Evolutionary conservation across 2,797 vertebrate species (phyloP), one percentile per base, ranked within the genome.

Genomic region (Poecilia velifera): DNA sequence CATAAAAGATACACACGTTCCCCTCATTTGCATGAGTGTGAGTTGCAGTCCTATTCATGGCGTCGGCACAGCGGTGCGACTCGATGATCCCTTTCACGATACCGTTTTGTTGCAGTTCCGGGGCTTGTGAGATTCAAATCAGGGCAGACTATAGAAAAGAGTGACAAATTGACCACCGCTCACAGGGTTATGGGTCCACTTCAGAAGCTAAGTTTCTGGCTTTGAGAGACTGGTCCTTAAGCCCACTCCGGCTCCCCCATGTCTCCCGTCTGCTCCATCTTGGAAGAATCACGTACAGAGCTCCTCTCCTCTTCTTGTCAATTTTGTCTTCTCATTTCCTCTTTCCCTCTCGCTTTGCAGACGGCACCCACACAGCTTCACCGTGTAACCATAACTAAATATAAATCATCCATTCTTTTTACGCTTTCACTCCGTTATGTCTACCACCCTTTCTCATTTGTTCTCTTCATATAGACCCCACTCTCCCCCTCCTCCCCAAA

Each of bases 391-490:
- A 84, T 82, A 84, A 88, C 89, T 89, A 85, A 87, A 89, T 90
- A 89, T 93, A 88, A 94, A 93, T 92, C 90, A 90, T 86, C 83
- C 84, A 70, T 83, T 89, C 81, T 90, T 88, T 41, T 93, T 76
- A 86, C 86, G 89, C 84, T 89, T 83, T 90, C 90, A 90, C 77
- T 89, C 80, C 75, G 39, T 87, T 84, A 72, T 81, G 71, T 75
- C 62, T 41, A 76, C 85, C 84, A 86, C 74, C 77, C 74, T 59
- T 57, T 64, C 59, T 70, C 87, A 86, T 90, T 89, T 88, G 73
- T 89, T 88, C 85, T 87, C 78, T 86, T 82, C 88, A 64, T 64
- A 86, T 83, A 78, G 75, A 74, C 25, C 25, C 55, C n/a, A 14
- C 39, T 31, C n/a, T 18, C 20, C n/a, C 59, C 59, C 22, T 49